Percentiles rank a stretch among this genome's conserved stretches.
Conservation (phyloP, 2,797 vertebrate genomes). For the Tympanoctomys barrerae region DNA sequence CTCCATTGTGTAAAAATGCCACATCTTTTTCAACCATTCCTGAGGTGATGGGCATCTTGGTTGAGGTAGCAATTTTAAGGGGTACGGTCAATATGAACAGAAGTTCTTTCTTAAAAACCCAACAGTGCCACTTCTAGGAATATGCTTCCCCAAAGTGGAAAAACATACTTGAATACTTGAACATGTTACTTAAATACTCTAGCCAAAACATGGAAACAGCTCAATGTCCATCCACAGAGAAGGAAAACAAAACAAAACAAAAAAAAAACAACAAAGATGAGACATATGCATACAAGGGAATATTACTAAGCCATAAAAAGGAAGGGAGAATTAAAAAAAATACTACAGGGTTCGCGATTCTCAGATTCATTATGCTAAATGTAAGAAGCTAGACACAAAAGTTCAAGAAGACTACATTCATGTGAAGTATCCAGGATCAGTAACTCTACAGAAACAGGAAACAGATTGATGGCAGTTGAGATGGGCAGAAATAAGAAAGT, state of each 20-base stretch:
- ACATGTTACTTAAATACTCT: not conserved
- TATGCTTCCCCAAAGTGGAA: not conserved
- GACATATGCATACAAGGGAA: not conserved
- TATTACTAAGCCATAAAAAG: not conserved
- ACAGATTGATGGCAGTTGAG: not conserved
- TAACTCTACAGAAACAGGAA: not conserved
- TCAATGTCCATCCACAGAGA: not conserved
- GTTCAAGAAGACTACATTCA: not conserved
- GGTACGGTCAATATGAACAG: not conserved
- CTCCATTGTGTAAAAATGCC: no score
- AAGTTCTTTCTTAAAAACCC: not conserved
- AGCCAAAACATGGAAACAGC: not conserved
- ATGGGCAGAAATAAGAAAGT: not conserved
- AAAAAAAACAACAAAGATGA: not conserved
- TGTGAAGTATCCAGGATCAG: not conserved
- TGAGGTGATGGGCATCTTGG: no score
- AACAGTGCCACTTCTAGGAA: not conserved
- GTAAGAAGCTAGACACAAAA: conserved; percentile 35
- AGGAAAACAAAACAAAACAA: not conserved
- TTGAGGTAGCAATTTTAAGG: no score
- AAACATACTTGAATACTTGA: not conserved
- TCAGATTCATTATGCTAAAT: not conserved
- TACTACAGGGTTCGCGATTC: not conserved
- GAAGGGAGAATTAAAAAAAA: not conserved
- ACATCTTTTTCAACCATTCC: no score